phyloP scores from a whole-genome alignment of 2,797 vertebrate genomes.

The Microhierax caerulescens region DNA sequence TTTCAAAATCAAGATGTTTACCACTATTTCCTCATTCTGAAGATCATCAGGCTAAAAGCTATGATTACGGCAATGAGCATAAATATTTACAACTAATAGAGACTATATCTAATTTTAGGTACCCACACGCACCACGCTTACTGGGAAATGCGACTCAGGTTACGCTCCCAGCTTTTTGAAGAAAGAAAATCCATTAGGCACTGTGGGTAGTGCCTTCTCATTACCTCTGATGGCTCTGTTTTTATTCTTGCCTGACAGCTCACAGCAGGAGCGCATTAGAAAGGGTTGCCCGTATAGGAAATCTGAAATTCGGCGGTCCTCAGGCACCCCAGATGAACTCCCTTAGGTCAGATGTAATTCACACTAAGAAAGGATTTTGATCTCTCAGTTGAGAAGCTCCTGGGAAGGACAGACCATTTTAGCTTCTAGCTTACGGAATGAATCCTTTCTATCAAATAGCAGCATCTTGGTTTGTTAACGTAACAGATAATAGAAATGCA shows the following conservation, averaged over 20 bases:
- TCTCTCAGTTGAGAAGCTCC: background rate
- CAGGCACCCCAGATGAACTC: background rate
- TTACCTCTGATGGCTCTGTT: background rate
- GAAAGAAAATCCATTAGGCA: background rate
- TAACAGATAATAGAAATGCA: background rate
- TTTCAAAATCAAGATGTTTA: background rate
- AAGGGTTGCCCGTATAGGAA: background rate
- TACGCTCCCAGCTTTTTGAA: background rate
- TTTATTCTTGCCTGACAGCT: background rate
- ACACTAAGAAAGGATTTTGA: background rate
- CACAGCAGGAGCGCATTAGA: background rate
- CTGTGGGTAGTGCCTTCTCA: background rate
- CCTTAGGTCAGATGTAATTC: background rate
- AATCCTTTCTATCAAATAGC: background rate
- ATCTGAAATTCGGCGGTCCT: background rate
- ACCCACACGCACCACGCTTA: background rate
- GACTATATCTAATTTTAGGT: background rate
- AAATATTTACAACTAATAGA: constrained; percentile 27
- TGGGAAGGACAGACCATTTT: background rate
- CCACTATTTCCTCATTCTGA: background rate
- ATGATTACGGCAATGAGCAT: background rate
- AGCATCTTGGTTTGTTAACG: background rate
- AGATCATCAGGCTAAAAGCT: background rate
- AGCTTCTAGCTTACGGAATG: background rate
- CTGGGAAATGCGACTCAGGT: constrained; percentile 1